Evolutionary conservation across 2,113 vertebrate species (phyloP).

Genomic region (Pimephales promelas): DNA sequence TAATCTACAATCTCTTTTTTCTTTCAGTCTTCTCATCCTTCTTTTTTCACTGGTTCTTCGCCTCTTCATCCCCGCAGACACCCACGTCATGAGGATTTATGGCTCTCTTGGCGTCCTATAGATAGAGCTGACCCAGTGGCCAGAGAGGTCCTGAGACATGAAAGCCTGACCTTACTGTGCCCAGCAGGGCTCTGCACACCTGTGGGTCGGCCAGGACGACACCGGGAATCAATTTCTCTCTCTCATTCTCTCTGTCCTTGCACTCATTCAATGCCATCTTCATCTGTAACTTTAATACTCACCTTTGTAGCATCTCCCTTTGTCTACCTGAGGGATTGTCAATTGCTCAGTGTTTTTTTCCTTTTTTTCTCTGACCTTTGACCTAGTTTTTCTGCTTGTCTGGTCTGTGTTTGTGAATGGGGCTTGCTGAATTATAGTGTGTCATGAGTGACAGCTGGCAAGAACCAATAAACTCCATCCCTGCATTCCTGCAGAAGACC

Average conservation of each 20-base stretch:
- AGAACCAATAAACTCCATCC: constrained; percentile 67
- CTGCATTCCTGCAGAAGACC: constrained; percentile 66
- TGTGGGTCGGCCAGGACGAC: constrained; percentile 33
- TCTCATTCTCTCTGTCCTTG: constrained; percentile 11
- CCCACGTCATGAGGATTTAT: constrained; percentile 52
- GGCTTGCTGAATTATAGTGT: constrained; percentile 64
- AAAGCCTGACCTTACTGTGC: constrained; percentile 42
- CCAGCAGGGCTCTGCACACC: constrained; percentile 46
- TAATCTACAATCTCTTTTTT: constrained; percentile 4
- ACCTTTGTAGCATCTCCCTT: not conserved
- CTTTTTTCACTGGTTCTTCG: constrained; percentile 6
- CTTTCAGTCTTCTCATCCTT: not conserved
- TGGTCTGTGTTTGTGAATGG: constrained; percentile 25
- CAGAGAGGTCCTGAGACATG: constrained; percentile 42
- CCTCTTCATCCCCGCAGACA: constrained; percentile 47
- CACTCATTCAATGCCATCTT: not conserved
- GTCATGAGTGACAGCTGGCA: constrained; percentile 70
- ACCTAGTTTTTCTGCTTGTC: constrained; percentile 29
- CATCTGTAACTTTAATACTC: not conserved
- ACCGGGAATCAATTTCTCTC: not conserved
- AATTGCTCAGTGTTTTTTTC: not conserved
- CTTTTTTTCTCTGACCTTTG: constrained; percentile 33
- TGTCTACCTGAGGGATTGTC: not conserved
- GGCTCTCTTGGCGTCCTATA: constrained; percentile 46
- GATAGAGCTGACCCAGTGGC: constrained; percentile 53